Base-by-base conservation (phyloP, 1,140 invertebrate species). In the Chelonus insularis region DNA sequence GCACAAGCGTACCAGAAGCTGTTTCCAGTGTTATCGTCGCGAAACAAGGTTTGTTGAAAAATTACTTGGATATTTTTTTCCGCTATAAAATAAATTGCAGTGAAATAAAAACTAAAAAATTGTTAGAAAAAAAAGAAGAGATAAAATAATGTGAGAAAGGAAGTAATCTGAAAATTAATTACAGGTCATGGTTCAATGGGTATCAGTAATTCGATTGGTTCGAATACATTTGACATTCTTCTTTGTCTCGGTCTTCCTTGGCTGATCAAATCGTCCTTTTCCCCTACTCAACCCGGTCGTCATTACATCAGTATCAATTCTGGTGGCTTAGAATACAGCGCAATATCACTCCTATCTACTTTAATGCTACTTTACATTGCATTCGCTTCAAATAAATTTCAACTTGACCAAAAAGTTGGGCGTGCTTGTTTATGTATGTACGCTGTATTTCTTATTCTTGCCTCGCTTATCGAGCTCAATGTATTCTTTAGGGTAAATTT, bases 211-310 rank as follows among this genome's bases (percentile, higher is more conserved):
- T 91, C 91, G 2, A 91, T 95, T 66, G 92, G 92, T 7, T 93
- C 91, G 4, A 95, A 94, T 68, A 93, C 92, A 1, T 94, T 94
- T 73, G 92, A 94, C 72, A 92, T 94, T 59, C 80, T 94, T 11
- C 79, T 95, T 2, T 94, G 92, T 69, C 81, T 94, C 47, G 91
- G 92, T n/a, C 73, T 94, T 9, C 92, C 92, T 1, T 95, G 92
- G 92, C 83, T 94, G n/a, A 86, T 94, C n/a, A 94, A 93, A 72
- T 85, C 90, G 0, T 76, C 88, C 2, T 87, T 91, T 67, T 86
- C 91, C 61, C 89, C 90, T 0, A 86, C 86, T 21, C 74, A 82
- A 14, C 82, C 86, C 0, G 86, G 85, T 16, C 81, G 88, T 58
- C 85, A 91, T 70, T 91, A 82, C 75, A 87, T 93, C 70, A 82